Conservation (phyloP, 2,113 vertebrate genomes). For the Corvus moneduloides region DNA sequence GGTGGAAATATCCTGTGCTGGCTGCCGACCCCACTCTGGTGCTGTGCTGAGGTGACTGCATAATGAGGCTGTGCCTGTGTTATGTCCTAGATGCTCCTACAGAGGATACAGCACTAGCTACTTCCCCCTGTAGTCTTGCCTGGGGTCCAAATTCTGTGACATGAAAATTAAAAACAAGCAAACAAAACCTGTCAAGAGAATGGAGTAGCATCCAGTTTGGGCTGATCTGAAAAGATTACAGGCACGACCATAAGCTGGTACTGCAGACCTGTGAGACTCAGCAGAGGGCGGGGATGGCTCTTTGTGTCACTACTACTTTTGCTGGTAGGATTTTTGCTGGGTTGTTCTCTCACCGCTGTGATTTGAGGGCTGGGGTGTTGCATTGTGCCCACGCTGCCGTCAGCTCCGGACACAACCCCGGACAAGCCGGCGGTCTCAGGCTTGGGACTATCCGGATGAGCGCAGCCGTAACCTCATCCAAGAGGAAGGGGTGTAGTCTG, state of each 20-base stretch:
- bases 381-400: rapidly evolving
- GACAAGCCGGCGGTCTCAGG: rapidly evolving
- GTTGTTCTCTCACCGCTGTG: background rate
- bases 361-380: background rate
- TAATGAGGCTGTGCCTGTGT: background rate
- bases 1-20: background rate
- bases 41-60: no score
- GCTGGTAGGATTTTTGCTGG: background rate
- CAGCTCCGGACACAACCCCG: background rate
- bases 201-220: background rate
- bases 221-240: background rate
- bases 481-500: slow-evolving; percentile 45
- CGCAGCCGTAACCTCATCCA: background rate
- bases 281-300: background rate
- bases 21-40: rapidly evolving
- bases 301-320: background rate
- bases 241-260: background rate
- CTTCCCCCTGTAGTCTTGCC: background rate
- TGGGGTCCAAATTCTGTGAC: background rate
- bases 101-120: background rate
- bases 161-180: background rate
- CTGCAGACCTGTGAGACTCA: background rate
- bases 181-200: background rate
- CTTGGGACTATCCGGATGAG: background rate
- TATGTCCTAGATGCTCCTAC: background rate